Percentiles rank a stretch among this genome's conserved stretches.
Evolutionary conservation across 2,888 invertebrate species (phyloP).

Genomic region (Trilocha varians): DNA sequence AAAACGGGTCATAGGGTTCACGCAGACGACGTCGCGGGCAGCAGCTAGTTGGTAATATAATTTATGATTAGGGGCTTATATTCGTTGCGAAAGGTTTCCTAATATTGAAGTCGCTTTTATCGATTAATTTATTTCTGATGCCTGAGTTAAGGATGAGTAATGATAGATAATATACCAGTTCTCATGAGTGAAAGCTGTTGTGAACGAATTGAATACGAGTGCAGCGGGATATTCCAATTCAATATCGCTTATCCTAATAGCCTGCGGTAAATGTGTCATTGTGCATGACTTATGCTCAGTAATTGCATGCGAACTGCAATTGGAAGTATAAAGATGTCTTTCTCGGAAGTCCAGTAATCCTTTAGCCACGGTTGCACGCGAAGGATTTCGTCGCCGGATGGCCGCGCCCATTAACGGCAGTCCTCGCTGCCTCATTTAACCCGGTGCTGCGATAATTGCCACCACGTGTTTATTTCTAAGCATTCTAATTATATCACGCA

Average conservation of each 20-base stretch:
- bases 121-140: too few species aligned
- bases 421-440: conserved; percentile 70
- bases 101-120: too few species aligned
- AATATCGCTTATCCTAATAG: neutral
- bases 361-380: conserved; percentile 33
- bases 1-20: too few species aligned
- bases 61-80: too few species aligned
- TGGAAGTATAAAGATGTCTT: conserved; percentile 12
- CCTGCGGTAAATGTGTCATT: neutral
- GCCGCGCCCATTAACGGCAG: conserved; percentile 65
- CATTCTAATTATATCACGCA: conserved; percentile 66
- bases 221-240: too few species aligned
- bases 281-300: neutral
- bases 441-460: conserved; percentile 70
- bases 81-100: too few species aligned
- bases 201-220: too few species aligned
- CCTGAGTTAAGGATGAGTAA: too few species aligned
- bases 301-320: neutral
- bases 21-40: too few species aligned
- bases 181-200: too few species aligned
- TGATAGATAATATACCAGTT: too few species aligned
- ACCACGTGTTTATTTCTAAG: conserved; percentile 71
- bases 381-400: conserved; percentile 58
- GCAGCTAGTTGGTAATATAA: too few species aligned
- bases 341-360: conserved; percentile 48